A percentile compares a stretch with the other conserved stretches of the same genome.
These are phyloP conservation scores for Caenorhabditis sp. DNA, from an alignment of 2,888 invertebrate species.

Conservation along the genomic window DNA sequence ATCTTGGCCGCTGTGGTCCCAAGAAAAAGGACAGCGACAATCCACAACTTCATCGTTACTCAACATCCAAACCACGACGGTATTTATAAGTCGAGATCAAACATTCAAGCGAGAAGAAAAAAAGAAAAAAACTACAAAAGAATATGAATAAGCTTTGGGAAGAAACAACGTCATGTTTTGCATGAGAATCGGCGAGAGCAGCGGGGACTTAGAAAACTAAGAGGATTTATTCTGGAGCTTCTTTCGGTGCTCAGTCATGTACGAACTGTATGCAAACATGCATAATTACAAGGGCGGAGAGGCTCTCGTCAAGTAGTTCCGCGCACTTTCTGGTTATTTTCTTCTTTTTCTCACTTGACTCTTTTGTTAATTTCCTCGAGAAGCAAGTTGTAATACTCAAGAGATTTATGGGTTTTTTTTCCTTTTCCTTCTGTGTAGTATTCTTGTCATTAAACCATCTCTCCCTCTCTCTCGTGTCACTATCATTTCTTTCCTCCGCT, in stretches of 20 bases:
- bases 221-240: conserved; percentile 51
- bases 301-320: conserved; percentile 54
- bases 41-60: conserved; percentile 1
- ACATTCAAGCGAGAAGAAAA: conserved; percentile 39
- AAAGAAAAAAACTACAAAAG: conserved; percentile 15
- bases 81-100: conserved; percentile 41
- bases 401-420: conserved; percentile 46
- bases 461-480: conserved; percentile 9
- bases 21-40: background rate
- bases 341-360: conserved; percentile 6
- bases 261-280: conserved; percentile 58
- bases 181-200: background rate
- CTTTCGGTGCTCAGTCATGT: conserved; percentile 19
- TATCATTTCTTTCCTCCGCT: conserved; percentile 12
- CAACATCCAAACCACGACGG: conserved; percentile 6
- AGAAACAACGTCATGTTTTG: conserved; percentile 47
- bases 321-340: conserved; percentile 61
- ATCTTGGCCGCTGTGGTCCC: background rate
- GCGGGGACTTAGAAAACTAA: conserved; percentile 29
- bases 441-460: conserved; percentile 35
- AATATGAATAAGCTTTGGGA: conserved; percentile 37
- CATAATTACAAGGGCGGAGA: conserved; percentile 53
- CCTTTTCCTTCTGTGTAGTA: conserved; percentile 12
- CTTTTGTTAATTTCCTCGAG: conserved; percentile 11
- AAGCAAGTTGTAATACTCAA: conserved; percentile 43